Percentiles rank a stretch among this genome's conserved stretches.
phyloP scores from a whole-genome alignment of 2,888 invertebrate genomes.

The Gisinianus flammeolus region DNA sequence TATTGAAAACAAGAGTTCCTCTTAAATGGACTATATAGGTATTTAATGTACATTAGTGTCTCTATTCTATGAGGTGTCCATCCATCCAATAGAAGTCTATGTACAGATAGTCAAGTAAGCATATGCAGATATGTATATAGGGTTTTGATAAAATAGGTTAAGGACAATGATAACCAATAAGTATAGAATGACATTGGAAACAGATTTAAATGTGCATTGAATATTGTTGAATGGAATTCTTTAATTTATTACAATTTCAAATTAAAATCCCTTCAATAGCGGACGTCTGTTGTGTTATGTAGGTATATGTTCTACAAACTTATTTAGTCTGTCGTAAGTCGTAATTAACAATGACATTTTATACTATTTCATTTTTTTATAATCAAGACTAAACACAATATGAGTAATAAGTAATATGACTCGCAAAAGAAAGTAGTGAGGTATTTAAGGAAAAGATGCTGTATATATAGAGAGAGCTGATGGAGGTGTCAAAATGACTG shows the following conservation, averaged over 20 bases:
- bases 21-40: neutral
- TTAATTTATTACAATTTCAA: too few relatives aligned
- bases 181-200: constrained; percentile 24
- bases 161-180: constrained; percentile 27
- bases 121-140: neutral
- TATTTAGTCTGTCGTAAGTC: neutral
- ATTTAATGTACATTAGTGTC: neutral
- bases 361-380: too few relatives aligned
- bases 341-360: neutral
- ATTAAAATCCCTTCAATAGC: too few relatives aligned
- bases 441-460: too few relatives aligned
- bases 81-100: neutral
- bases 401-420: too few relatives aligned
- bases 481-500: too few relatives aligned
- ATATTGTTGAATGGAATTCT: neutral
- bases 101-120: neutral
- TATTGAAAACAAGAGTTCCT: neutral
- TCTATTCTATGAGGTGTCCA: neutral
- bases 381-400: too few relatives aligned
- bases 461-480: too few relatives aligned
- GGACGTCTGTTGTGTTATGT: too few relatives aligned
- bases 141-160: constrained; percentile 11
- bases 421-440: too few relatives aligned
- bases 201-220: constrained; percentile 8
- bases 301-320: too few relatives aligned